Percentiles rank a stretch among this genome's conserved stretches.
Evolutionary conservation across 2,888 invertebrate species (phyloP).

Genomic region (Syritta pipiens): DNA sequence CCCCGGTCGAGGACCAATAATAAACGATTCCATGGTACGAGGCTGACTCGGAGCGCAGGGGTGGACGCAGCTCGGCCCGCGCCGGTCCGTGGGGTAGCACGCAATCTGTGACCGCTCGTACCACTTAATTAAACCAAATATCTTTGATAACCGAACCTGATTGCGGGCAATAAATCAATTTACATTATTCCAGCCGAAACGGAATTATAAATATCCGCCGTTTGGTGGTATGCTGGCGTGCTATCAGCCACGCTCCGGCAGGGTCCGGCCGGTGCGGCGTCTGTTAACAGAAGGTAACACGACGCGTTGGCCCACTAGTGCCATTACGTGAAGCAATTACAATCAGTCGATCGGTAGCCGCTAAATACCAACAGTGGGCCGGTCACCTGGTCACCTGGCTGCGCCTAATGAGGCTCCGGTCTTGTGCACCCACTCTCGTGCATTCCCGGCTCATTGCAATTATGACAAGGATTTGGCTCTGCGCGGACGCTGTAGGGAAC

Average conservation of each 20-base stretch:
- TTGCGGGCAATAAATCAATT: conserved; percentile 70
- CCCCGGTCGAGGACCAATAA: conserved; percentile 38
- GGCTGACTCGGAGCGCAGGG: background rate
- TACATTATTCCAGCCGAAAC: conserved; percentile 67
- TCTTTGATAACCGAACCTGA: conserved; percentile 70
- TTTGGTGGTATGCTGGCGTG: conserved; percentile 30
- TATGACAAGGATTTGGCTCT: conserved; percentile 61
- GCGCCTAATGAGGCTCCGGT: conserved; percentile 22
- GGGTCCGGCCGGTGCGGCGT: conserved; percentile 8
- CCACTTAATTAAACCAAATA: conserved; percentile 71
- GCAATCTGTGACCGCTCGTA: conserved; percentile 70
- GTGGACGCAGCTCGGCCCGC: background rate
- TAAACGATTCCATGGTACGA: conserved; percentile 57
- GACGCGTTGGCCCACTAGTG: conserved; percentile 30
- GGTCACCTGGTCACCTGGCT: conserved; percentile 9
- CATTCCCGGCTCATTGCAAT: conserved; percentile 46
- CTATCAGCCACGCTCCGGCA: conserved; percentile 26
- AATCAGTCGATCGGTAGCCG: conserved; percentile 60
- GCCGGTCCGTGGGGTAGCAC: conserved; percentile 59
- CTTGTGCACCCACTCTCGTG: conserved; percentile 26
- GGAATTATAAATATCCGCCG: conserved; percentile 60
- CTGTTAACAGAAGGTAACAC: conserved; percentile 27
- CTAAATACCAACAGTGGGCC: conserved; percentile 46
- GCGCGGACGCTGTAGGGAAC: conserved; percentile 21
- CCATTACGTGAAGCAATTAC: conserved; percentile 69